Conservation (phyloP, 35 echinoderm and acorn worm genomes). For the Nesometra sesokonis region DNA sequence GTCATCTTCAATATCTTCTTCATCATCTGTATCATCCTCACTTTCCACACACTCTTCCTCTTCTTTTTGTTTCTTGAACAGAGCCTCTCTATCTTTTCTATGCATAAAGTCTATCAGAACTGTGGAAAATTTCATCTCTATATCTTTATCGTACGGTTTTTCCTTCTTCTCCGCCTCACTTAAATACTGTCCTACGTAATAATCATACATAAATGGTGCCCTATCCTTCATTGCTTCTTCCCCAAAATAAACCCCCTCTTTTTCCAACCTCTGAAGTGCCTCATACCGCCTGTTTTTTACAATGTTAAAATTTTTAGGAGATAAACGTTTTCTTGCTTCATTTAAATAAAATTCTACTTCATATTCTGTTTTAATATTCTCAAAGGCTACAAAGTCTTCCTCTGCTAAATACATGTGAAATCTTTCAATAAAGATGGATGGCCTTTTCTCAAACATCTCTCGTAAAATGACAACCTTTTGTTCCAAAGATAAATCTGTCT, state of each 20-base stretch:
- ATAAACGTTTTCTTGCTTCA: constrained; percentile 36
- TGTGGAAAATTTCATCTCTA: constrained; percentile 71
- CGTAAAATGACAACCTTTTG: constrained; percentile 49
- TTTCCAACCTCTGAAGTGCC: constrained; percentile 69
- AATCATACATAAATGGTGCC: constrained; percentile 84
- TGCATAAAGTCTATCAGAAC: constrained; percentile 78
- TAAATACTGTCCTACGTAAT: constrained; percentile 77
- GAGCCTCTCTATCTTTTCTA: constrained; percentile 50
- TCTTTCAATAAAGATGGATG: constrained; percentile 59
- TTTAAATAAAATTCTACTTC: constrained; percentile 76
- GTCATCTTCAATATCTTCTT: constrained; percentile 33
- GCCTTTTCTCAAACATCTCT: constrained; percentile 41
- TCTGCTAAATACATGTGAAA: constrained; percentile 38
- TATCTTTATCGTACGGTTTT: constrained; percentile 29
- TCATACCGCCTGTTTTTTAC: constrained; percentile 77
- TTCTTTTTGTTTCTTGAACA: constrained; percentile 38
- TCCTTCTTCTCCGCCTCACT: constrained; percentile 60
- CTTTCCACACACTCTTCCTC: constrained; percentile 17
- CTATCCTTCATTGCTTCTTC: constrained; percentile 73
- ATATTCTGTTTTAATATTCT: constrained; percentile 42
- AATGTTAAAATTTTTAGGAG: constrained; percentile 7
- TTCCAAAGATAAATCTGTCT: constrained; percentile 35
- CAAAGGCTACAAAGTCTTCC: constrained; percentile 57
- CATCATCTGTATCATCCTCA: constrained; percentile 48
- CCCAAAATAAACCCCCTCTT: constrained; percentile 60